Evolutionary conservation across 2,888 invertebrate genomes (phyloP), one percentile per base, ranked within the genome.

Genomic region (Abrostola triplasia): DNA sequence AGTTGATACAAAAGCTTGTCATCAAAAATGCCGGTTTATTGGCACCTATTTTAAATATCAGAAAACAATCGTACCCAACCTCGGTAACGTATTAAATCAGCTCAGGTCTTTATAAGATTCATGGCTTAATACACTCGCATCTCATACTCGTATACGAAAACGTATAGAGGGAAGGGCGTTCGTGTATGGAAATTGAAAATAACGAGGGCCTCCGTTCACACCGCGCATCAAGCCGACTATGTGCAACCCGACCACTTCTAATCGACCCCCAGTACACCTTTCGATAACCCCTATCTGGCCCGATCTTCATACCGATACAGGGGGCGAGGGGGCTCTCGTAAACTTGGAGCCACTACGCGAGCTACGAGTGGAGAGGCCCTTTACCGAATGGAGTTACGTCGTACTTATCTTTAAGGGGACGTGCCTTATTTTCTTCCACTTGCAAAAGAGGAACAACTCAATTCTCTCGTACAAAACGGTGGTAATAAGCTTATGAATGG

Each of bases 171-270:
- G 71, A 87, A 90, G 91, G 89, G 89, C 86, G 92, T 88, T 90
- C 90, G 91, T 91, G 92, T 92, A 92, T 92, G 93, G 92, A 94
- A 94, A 94, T 94, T 93, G 93, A 93, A 94, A 94, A 94, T 94
- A 94, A 94, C 92, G 94, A 94, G 92, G 88, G 87, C 89, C 89
- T 87, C 88, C 89, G 92, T 92, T 93, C 93, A 90, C 91, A 91
- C 90, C 88, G 90, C 90, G 91, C 92, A 88, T 89, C 90, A 90
- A 89, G 90, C 91, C 89, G 90, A 88, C 90, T 92, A 87, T 86
- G 84, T 87, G 85, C 83, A 81, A 81, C 77, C 79, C 86, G 81
- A 85, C 93, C 93, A 92, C 83, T 84, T 75, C 82, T 86, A 84
- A 88, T 85, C 82, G 93, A 92, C 84, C 92, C 74, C 71, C 86